phyloP scores from a whole-genome alignment of 2,888 invertebrate genomes.

The Tipula lateralis region DNA sequence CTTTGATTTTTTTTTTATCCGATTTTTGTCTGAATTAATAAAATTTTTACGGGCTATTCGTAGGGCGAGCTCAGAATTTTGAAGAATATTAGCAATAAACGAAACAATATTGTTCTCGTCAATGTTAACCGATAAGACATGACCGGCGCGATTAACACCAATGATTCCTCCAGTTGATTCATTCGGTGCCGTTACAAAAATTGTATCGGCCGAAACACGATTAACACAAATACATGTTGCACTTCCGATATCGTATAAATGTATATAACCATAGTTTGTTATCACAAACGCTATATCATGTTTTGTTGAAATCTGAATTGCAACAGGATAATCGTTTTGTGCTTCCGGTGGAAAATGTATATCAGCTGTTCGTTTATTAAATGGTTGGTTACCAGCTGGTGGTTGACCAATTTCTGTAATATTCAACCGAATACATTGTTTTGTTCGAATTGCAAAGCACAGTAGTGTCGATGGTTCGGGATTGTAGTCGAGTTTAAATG shows the following conservation, averaged over 20 bases:
- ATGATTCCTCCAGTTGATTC: constrained; percentile 94
- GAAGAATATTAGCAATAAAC: constrained; percentile 91
- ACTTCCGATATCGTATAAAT: constrained; percentile 96
- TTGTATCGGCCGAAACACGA: constrained; percentile 95
- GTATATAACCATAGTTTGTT: constrained; percentile 98
- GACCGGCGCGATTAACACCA: constrained; percentile 78
- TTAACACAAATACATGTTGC: constrained; percentile 99
- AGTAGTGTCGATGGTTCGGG: constrained; percentile 87
- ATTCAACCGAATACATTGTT: constrained; percentile 93
- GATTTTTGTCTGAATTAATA: too few species aligned
- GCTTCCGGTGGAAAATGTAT: constrained; percentile 99
- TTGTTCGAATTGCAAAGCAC: constrained; percentile 90
- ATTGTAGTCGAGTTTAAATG: constrained; percentile 93
- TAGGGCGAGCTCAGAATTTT: constrained; percentile 94
- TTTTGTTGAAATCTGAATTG: constrained; percentile 96
- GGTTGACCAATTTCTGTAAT: constrained; percentile 93
- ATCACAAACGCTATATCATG: constrained; percentile 97
- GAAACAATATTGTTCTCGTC: constrained; percentile 97
- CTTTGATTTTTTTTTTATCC: too few species aligned
- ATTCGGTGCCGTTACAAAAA: constrained; percentile 96
- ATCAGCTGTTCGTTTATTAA: constrained; percentile 96
- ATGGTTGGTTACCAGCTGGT: constrained; percentile 90
- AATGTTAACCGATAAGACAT: constrained; percentile 97
- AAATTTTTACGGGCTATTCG: constrained; percentile 93
- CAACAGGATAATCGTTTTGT: constrained; percentile 97